A percentile compares a stretch with the other conserved stretches of the same genome.
These are phyloP conservation scores for Malurus cyaneus DNA, from an alignment of 2,113 vertebrate genomes.

Conservation along the genomic window DNA sequence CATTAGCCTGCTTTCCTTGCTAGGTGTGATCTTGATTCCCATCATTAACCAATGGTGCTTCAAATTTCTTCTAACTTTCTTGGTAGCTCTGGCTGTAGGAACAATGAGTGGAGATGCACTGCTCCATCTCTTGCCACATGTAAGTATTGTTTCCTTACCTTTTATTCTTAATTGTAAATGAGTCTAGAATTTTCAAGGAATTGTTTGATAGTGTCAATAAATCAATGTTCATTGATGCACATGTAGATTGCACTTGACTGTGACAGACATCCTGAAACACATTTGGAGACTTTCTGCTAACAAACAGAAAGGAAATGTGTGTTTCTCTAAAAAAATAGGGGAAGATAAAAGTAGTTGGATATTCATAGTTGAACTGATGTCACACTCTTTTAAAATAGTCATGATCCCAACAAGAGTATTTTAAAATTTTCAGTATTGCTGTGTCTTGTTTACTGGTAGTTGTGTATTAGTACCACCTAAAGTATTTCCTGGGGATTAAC, in stretches of 20 bases:
- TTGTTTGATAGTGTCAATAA: background rate
- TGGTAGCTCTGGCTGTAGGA: conserved; percentile 96
- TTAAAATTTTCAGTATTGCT: background rate
- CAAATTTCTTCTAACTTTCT: conserved; percentile 98
- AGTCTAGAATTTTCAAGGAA: background rate
- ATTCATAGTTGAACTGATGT: background rate
- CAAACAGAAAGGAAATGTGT: background rate
- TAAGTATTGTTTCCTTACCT: conserved; percentile 67
- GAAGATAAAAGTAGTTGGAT: background rate
- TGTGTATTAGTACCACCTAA: background rate
- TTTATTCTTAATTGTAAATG: background rate
- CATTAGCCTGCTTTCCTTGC: conserved; percentile 96
- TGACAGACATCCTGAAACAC: background rate
- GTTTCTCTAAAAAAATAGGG: background rate
- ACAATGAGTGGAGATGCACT: conserved; percentile 97
- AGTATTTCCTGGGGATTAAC: background rate
- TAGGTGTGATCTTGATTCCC: conserved; percentile 93
- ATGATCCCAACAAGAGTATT: background rate
- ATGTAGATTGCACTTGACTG: background rate
- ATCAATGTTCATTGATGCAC: background rate
- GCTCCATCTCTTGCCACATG: conserved; percentile 95
- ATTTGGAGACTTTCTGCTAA: background rate
- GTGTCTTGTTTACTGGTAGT: background rate
- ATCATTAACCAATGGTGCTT: conserved; percentile 98
- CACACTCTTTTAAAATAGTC: background rate